Evolutionary conservation across 2,113 vertebrate genomes (phyloP).

Genomic region (Eretmodus cyanostictus): DNA sequence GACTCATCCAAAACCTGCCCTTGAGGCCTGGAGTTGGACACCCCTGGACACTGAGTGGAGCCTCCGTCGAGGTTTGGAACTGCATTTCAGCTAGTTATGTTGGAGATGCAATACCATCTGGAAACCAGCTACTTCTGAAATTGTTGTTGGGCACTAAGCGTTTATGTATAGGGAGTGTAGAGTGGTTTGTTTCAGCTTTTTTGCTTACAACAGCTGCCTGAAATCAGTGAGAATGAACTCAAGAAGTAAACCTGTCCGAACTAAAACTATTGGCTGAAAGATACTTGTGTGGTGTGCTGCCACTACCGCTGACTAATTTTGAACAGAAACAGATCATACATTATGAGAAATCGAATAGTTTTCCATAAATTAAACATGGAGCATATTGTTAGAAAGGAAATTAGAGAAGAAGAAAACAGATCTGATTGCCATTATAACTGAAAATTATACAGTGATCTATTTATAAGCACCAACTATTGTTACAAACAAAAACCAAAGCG

Average conservation of each 20-base stretch:
- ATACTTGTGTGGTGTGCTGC: neutral
- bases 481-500: neutral
- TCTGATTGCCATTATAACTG: neutral
- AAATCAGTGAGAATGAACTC: neutral
- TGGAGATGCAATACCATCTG: neutral
- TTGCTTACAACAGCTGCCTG: neutral
- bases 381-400: neutral
- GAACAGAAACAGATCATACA: neutral
- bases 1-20: neutral
- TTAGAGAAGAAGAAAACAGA: neutral
- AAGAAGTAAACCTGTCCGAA: neutral
- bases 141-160: neutral
- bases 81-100: neutral
- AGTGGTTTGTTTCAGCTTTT: neutral
- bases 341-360: neutral
- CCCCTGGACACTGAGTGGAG: neutral
- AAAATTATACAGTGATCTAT: slow-evolving; percentile 3
- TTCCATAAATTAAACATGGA: neutral
- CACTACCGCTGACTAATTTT: neutral
- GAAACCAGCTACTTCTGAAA: neutral
- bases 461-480: neutral
- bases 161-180: neutral
- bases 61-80: neutral
- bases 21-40: neutral
- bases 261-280: neutral